Percentiles rank a stretch among this genome's conserved stretches.
These are phyloP conservation scores for Physocephala rufipes DNA, from an alignment of 2,888 invertebrate species.

Conservation along the genomic window DNA sequence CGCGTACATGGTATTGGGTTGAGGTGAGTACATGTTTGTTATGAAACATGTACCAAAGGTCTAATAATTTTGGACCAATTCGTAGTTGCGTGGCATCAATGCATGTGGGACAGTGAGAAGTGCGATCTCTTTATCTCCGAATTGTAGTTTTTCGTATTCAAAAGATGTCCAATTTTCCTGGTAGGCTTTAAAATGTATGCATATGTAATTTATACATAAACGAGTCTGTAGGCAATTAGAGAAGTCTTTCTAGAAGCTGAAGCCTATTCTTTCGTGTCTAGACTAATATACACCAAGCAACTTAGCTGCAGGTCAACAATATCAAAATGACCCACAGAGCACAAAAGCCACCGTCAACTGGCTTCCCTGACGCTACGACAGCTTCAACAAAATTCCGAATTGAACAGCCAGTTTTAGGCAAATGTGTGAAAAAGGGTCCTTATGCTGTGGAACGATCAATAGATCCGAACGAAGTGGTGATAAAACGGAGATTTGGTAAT, in stretches of 20 bases:
- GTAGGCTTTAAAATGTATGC: too few relatives aligned
- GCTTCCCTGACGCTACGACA: not conserved
- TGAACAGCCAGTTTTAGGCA: constrained; percentile 47
- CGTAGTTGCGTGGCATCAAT: too few relatives aligned
- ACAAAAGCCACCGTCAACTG: not conserved
- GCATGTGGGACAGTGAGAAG: too few relatives aligned
- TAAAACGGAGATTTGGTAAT: constrained; percentile 53
- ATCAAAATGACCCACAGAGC: constrained; percentile 7
- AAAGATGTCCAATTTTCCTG: too few relatives aligned
- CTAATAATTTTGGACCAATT: too few relatives aligned
- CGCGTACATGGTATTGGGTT: too few relatives aligned
- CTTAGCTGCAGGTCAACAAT: constrained; percentile 13
- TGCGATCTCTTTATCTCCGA: too few relatives aligned
- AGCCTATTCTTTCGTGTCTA: not conserved
- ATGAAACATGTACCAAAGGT: too few relatives aligned
- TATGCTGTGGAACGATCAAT: constrained; percentile 47
- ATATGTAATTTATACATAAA: not conserved
- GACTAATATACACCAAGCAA: constrained; percentile 3
- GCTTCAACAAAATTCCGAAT: constrained; percentile 47
- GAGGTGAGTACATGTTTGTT: too few relatives aligned
- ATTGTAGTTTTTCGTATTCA: too few relatives aligned
- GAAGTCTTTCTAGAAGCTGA: not conserved
- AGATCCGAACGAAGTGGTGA: constrained; percentile 50
- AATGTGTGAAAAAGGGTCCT: constrained; percentile 46
- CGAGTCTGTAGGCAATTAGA: not conserved